Conservation (phyloP, 2,113 vertebrate species). For the Rhinogobius similis region DNA sequence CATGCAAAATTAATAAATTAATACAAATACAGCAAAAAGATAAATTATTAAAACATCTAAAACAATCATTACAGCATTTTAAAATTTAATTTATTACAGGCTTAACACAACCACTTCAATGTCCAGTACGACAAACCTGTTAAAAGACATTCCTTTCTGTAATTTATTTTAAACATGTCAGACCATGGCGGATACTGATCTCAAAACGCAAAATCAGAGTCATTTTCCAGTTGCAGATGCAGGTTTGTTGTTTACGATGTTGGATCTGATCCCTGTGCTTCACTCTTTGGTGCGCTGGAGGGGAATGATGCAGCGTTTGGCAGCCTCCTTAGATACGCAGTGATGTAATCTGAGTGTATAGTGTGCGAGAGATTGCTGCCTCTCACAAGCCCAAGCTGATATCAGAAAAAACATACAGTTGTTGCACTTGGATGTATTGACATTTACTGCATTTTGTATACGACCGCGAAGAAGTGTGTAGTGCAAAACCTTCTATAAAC, state of each 20-base stretch:
- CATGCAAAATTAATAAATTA: too few relatives aligned
- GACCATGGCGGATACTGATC: neutral
- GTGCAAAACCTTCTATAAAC: neutral
- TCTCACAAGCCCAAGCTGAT: neutral
- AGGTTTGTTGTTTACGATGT: neutral
- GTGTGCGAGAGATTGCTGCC: neutral
- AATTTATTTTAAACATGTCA: too few relatives aligned
- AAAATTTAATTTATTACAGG: too few relatives aligned
- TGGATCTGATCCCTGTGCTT: neutral
- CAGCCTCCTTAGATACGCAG: neutral
- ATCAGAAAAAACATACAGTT: neutral
- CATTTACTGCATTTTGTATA: neutral
- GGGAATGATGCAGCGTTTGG: neutral
- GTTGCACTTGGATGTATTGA: neutral
- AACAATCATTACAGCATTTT: too few relatives aligned
- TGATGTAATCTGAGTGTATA: neutral
- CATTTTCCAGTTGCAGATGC: neutral
- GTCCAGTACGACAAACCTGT: too few relatives aligned
- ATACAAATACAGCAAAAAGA: too few relatives aligned
- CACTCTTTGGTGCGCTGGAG: neutral
- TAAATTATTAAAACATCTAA: too few relatives aligned
- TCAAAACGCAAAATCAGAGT: neutral
- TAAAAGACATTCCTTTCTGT: too few relatives aligned
- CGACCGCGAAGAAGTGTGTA: neutral
- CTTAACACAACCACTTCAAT: too few relatives aligned